A percentile compares a stretch with the other conserved stretches of the same genome.
These are phyloP conservation scores for Charina bottae DNA, from an alignment of 2,113 vertebrate genomes.

Conservation along the genomic window DNA sequence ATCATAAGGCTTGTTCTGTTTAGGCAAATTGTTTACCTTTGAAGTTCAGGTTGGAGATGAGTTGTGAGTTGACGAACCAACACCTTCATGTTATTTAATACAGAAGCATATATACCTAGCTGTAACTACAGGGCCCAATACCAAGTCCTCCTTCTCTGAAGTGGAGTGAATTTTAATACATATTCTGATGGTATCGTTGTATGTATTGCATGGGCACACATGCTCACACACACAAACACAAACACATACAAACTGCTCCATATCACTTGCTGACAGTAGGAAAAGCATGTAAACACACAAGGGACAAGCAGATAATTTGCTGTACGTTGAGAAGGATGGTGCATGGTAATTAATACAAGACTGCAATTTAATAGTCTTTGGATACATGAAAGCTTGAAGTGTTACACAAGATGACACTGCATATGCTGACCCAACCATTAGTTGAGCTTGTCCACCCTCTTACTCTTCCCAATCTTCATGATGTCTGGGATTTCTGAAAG, in stretches of 20 bases:
- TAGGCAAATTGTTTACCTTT: neutral
- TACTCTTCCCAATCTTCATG: no score
- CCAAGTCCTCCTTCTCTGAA: no score
- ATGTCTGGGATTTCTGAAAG: no score
- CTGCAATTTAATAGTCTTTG: neutral
- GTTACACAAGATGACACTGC: no score
- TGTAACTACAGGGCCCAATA: neutral
- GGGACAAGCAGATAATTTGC: neutral
- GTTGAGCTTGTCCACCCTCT: no score
- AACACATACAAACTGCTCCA: neutral
- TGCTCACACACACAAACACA: no score
- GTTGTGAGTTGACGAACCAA: neutral
- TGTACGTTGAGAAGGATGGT: no score
- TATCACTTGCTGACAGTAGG: no score
- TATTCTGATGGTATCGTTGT: neutral
- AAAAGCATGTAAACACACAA: neutral
- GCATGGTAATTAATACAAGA: no score
- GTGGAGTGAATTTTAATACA: neutral
- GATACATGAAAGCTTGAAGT: no score
- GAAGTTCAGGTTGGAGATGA: neutral
- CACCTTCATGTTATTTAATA: neutral
- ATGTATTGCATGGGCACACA: neutral
- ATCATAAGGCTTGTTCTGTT: neutral
- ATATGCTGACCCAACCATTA: no score
- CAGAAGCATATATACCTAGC: neutral